These are phyloP conservation scores for Byasa hedistus DNA, from an alignment of 2,888 invertebrate species.

Conservation along the genomic window DNA sequence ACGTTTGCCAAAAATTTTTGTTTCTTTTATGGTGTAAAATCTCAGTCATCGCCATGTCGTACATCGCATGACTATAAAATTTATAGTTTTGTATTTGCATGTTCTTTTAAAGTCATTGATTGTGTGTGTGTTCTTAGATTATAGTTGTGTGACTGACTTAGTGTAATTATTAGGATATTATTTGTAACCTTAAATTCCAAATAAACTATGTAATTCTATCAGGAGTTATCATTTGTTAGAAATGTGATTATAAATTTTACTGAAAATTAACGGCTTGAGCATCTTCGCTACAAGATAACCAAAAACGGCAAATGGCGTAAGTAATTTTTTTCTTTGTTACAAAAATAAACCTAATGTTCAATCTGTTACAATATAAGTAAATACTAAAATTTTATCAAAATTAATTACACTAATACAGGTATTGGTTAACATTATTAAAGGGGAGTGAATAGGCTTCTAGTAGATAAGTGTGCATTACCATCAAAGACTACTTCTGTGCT, in stretches of 20 bases:
- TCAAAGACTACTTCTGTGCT: no score
- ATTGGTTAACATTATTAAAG: neutral
- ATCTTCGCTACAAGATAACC: slow-evolving; percentile 1
- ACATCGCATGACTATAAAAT: slow-evolving; percentile 21
- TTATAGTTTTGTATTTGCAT: slow-evolving; percentile 27
- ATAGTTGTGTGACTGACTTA: slow-evolving; percentile 72
- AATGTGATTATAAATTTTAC: slow-evolving; percentile 31
- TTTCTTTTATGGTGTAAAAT: slow-evolving; percentile 9
- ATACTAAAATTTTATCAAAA: neutral
- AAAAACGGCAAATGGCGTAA: slow-evolving; percentile 10
- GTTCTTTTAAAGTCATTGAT: slow-evolving; percentile 35
- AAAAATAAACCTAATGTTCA: neutral
- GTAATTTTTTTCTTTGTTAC: slow-evolving; percentile 12
- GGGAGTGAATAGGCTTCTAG: no score
- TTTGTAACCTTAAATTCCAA: slow-evolving; percentile 29
- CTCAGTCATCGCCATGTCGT: slow-evolving; percentile 20
- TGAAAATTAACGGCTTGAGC: slow-evolving; percentile 31
- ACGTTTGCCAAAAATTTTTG: slow-evolving; percentile 14
- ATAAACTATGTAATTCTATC: slow-evolving; percentile 29
- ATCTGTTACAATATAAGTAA: neutral
- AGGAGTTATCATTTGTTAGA: slow-evolving; percentile 18
- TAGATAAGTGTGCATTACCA: no score
- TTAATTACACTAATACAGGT: neutral
- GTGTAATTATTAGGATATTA: slow-evolving; percentile 35
- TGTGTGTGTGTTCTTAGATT: slow-evolving; percentile 43